These are phyloP conservation scores for Meriones unguiculatus DNA, from an alignment of 2,113 vertebrate genomes.

Conservation along the genomic window DNA sequence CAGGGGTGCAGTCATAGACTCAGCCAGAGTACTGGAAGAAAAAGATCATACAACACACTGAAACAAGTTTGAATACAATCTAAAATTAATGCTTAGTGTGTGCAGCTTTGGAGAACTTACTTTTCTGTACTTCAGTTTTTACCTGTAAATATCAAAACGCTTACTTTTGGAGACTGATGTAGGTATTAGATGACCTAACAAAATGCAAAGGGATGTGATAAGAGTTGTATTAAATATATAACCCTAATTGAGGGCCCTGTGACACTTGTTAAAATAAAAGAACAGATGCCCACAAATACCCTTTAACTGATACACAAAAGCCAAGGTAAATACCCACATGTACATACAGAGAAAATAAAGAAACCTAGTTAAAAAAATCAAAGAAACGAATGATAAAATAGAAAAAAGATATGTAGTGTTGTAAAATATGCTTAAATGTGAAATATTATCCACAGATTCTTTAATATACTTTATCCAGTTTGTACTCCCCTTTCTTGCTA, in stretches of 20 bases:
- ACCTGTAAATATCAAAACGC: neutral
- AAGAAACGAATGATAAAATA: neutral
- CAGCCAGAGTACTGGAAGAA: accelerated
- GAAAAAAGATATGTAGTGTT: accelerated
- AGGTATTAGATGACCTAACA: neutral
- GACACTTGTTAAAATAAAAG: neutral
- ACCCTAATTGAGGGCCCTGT: neutral
- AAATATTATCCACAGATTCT: neutral
- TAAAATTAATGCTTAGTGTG: neutral
- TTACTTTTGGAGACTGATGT: neutral
- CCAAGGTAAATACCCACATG: neutral
- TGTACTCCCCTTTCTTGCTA: neutral
- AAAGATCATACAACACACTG: neutral
- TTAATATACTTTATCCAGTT: neutral
- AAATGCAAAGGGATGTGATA: neutral
- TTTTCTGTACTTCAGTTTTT: neutral
- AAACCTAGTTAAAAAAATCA: neutral
- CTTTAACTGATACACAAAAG: neutral
- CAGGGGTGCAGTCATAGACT: accelerated
- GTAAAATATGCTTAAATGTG: neutral
- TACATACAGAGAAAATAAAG: neutral
- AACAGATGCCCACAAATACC: neutral
- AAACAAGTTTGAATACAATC: neutral
- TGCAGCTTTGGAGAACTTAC: neutral
- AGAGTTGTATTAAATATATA: neutral